phyloP scores from a whole-genome alignment of 1,140 invertebrate genomes.

The Drosophila orosa region DNA sequence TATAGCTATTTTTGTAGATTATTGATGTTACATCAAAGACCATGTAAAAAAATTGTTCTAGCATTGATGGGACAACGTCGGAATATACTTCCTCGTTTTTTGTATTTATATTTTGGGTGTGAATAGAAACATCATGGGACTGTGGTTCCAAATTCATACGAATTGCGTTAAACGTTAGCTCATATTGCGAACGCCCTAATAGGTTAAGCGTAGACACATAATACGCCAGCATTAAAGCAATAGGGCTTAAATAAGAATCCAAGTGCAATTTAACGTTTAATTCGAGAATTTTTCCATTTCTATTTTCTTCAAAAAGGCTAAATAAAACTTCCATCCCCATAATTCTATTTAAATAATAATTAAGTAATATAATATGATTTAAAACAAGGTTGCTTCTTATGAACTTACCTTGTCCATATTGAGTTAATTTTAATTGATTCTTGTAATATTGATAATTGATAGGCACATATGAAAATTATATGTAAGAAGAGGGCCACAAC shows the following conservation, averaged over 20 bases:
- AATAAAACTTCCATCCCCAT: constrained; percentile 87
- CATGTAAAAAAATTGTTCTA: constrained; percentile 87
- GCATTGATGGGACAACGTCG: constrained; percentile 78
- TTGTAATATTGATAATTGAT: constrained; percentile 85
- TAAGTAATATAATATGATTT: constrained; percentile 48
- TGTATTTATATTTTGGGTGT: not conserved
- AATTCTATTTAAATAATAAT: constrained; percentile 85
- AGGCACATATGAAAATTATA: constrained; percentile 39
- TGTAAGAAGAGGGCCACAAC: constrained; percentile 36
- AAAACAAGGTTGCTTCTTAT: not conserved
- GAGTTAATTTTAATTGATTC: constrained; percentile 87
- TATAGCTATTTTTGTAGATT: constrained; percentile 92
- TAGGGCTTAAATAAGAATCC: constrained; percentile 89
- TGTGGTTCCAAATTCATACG: constrained; percentile 29
- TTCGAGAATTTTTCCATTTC: constrained; percentile 82
- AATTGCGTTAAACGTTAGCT: constrained; percentile 32
- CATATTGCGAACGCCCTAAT: constrained; percentile 87
- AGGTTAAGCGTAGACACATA: constrained; percentile 89
- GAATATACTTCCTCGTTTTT: not conserved
- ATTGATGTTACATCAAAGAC: constrained; percentile 88
- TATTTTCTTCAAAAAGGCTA: constrained; percentile 86
- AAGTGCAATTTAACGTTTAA: constrained; percentile 85
- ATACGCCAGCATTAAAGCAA: constrained; percentile 90
- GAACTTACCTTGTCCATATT: constrained; percentile 87
- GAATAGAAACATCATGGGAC: not conserved